Base-by-base conservation (phyloP, 2,797 vertebrate genomes). In the Balearica regulorum region DNA sequence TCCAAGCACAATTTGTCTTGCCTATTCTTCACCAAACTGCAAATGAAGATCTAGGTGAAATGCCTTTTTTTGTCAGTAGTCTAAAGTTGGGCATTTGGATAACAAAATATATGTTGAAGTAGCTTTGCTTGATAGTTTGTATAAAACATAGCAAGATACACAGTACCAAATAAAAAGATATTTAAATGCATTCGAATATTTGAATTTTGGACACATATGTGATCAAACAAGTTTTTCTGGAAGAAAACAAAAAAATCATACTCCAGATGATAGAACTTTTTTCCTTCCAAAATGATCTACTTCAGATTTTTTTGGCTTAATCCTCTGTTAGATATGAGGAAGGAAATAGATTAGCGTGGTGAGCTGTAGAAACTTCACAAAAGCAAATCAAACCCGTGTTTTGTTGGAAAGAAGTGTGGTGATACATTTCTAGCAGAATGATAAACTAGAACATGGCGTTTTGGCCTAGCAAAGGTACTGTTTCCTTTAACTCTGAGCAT, bases 401-500 rank as follows among this genome's bases (percentile, higher is more conserved):
- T 70, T 66, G 19, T 87, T 91, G 44, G 61, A 49, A 87, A 69
- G 46, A 83, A 55, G 75, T 58, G 39, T 64, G 51, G 68, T 89
- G 83, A 90, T 76, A 71, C 43, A 62, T 61, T 92, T 49, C 64
- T 91, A 78, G 35, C 53, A 84, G 46, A 69, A 81, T 25, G 84
- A 39, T 84, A 79, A 96, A 91, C 48, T 43, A 86, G 41, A 49
- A 37, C 31, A 43, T 61, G 54, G 13, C 43, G 48, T 91, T 95
- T 93, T 79, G 78, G 70, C 60, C 48, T 46, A 71, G 75, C 33
- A 89, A 83, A 87, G 24, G 8, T 87, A 94, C 69, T 66, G 55
- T 72, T 82, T 90, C 61, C 83, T 87, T 90, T 95, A 76, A 92
- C 81, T 87, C 39, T 89, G 91, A 95, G 65, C 87, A 94, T 90